These are phyloP conservation scores for Vipera latastei DNA, from an alignment of 2,797 vertebrate genomes.

Conservation along the genomic window DNA sequence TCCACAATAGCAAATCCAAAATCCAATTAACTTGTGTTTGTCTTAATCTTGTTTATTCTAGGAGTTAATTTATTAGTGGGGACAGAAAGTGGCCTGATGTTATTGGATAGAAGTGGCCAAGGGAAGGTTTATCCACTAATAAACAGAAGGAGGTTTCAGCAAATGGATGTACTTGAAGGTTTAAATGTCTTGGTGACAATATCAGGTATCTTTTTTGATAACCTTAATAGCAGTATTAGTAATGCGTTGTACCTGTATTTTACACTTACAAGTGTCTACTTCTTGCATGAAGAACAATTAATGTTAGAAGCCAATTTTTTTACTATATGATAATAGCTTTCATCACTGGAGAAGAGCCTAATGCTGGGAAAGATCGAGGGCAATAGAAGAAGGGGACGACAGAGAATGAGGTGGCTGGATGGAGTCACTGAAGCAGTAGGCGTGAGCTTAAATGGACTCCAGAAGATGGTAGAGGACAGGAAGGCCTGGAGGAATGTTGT, in stretches of 20 bases:
- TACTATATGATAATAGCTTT: not conserved
- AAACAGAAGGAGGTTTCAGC: conserved; percentile 91
- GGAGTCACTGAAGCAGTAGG: too few relatives aligned
- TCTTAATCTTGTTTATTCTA: conserved; percentile 59
- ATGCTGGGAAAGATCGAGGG: too few relatives aligned
- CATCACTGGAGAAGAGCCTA: too few relatives aligned
- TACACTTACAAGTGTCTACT: not conserved
- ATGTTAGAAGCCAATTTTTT: not conserved
- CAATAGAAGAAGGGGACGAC: too few relatives aligned
- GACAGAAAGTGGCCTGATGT: conserved; percentile 96
- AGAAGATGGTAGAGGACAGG: too few relatives aligned
- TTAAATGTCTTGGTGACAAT: conserved; percentile 97
- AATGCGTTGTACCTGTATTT: not conserved
- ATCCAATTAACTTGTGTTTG: conserved; percentile 22
- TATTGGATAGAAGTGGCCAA: conserved; percentile 96
- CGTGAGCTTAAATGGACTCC: too few relatives aligned
- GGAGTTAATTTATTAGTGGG: conserved; percentile 95
- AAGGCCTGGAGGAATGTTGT: too few relatives aligned
- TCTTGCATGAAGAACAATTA: not conserved
- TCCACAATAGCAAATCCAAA: not conserved
- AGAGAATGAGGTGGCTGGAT: too few relatives aligned
- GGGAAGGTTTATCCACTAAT: conserved; percentile 98
- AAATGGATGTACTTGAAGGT: conserved; percentile 98
- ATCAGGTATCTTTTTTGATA: conserved; percentile 79
- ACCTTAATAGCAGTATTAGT: not conserved